A percentile compares a stretch with the other conserved stretches of the same genome.
These are phyloP conservation scores for Tholera decimalis DNA, from an alignment of 2,888 invertebrate species.

Conservation along the genomic window DNA sequence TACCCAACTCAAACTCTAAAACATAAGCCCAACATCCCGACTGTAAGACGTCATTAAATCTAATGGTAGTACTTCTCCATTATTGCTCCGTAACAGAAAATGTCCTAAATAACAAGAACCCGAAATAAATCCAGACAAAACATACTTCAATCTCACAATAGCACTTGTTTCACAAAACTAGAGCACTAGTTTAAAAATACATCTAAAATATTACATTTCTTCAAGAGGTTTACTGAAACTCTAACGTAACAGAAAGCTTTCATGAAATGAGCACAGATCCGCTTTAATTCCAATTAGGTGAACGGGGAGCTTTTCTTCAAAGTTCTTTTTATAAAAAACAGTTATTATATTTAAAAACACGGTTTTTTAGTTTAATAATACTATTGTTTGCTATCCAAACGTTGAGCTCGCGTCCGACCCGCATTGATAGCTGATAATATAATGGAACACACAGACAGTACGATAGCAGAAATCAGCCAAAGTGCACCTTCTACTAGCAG, in stretches of 20 bases:
- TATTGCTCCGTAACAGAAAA: neutral
- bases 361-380: neutral
- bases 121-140: neutral
- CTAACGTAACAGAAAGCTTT: slow-evolving; percentile 26
- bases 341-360: neutral
- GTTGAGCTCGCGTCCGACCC: too few species aligned
- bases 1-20: too few species aligned
- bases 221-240: slow-evolving; percentile 23
- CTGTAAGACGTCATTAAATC: too few species aligned
- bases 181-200: slow-evolving; percentile 1
- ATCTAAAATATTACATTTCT: slow-evolving; percentile 33
- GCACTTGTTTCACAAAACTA: neutral
- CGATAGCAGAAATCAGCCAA: too few species aligned
- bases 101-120: neutral
- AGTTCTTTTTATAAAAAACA: slow-evolving; percentile 3
- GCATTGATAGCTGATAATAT: too few species aligned
- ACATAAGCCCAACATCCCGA: too few species aligned
- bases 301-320: neutral
- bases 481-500: too few species aligned
- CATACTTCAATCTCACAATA: neutral
- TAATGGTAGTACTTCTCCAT: neutral
- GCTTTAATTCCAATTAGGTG: slow-evolving; percentile 17
- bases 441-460: too few species aligned
- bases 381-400: too few species aligned
- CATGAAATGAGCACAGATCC: slow-evolving; percentile 20